Percentiles rank a stretch among this genome's conserved stretches.
Evolutionary conservation across 2,113 vertebrate species (phyloP).

Genomic region (Cygnus buccinator): DNA sequence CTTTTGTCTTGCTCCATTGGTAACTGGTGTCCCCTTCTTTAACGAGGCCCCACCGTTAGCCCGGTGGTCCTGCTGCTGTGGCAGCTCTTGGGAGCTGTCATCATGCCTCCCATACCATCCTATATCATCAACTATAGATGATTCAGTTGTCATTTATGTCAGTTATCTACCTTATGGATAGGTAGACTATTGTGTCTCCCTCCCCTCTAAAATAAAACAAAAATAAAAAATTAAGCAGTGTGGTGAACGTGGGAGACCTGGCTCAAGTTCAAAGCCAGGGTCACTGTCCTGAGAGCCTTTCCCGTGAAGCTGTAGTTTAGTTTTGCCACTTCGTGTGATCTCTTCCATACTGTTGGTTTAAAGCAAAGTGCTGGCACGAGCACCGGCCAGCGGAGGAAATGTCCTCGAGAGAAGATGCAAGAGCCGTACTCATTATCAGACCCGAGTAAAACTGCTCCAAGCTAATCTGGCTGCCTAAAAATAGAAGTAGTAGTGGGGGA

Average conservation of each 20-base stretch:
- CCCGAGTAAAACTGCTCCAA: slow-evolving; percentile 39
- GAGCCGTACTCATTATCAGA: slow-evolving; percentile 51
- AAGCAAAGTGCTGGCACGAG: background rate
- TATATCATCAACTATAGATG: background rate
- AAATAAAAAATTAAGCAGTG: background rate
- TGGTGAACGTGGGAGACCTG: background rate
- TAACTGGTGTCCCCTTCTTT: background rate
- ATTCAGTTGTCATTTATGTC: no score
- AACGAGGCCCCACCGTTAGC: fast-evolving
- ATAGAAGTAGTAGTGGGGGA: slow-evolving; percentile 41
- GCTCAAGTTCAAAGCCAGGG: background rate
- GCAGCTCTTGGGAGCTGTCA: background rate
- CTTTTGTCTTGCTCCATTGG: background rate
- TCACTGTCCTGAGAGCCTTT: background rate
- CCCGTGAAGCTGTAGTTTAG: background rate
- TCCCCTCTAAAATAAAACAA: no score
- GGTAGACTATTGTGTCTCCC: background rate
- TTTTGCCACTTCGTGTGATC: fast-evolving
- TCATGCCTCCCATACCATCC: background rate
- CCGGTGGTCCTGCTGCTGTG: background rate
- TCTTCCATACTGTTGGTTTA: background rate
- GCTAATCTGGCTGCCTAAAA: slow-evolving; percentile 59
- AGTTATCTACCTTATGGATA: no score
- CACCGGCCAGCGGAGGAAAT: background rate
- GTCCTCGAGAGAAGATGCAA: slow-evolving; percentile 47